Evolutionary conservation across 2,113 vertebrate genomes (phyloP), one percentile per base, ranked within the genome.

Genomic region (Albula glossodonta): DNA sequence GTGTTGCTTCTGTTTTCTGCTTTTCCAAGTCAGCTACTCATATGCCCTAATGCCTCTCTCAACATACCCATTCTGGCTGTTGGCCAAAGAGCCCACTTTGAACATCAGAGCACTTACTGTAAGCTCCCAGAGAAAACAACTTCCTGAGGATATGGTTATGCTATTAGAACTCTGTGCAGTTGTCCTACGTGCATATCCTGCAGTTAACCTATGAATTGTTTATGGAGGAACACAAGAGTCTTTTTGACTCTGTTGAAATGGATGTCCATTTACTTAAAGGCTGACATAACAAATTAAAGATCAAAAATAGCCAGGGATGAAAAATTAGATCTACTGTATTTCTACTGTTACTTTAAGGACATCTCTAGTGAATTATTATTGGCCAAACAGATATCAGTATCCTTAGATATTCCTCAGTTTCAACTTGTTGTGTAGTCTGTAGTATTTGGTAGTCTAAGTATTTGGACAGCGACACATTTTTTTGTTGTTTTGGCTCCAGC

Each of bases 71-170:
- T 13, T 31, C 15, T 77, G 86, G 88, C 81, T 50, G 7, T 19
- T 5, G 84, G 84, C 80, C 82, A 57, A 86, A 80, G 25, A n/a
- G 12, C 41, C 77, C 8, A 22, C 88, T 91, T 90, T 90, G 89
- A 92, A 89, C 66, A 74, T 77, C 31, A 19, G 87, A 77, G 49
- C 87, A 1, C 2, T 88, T 86, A 88, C 85, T 82, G 87, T 84
- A 80, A 86, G 49, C 78, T 87, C 77, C 86, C 77, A 87, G 84
- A 88, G 88, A 87, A 89, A 91, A 90, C 63, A 50, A 52, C 85
- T 91, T 93, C 93, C 91, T 90, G 89, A 91, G 92, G 92, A 92
- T 88, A 91, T 90, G 86, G 53, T 87, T 81, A 50, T 41, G 51
- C 85, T 84, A 6, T 80, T 84, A 84, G 41, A 63, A 80, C 49